Conservation (phyloP, 2,797 vertebrate genomes). For the Gambusia yucatana region DNA sequence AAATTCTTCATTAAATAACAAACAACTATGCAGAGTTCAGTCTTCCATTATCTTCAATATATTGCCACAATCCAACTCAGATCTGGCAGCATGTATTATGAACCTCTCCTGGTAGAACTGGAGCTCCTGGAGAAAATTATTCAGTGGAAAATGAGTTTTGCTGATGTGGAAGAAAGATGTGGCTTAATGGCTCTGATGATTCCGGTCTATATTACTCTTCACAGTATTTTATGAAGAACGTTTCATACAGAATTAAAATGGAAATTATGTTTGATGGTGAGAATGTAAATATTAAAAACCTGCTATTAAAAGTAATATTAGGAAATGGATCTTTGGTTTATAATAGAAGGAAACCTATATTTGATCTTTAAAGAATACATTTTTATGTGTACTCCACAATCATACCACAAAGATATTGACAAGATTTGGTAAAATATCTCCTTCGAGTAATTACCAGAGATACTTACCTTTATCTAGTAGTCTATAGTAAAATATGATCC, state of each 20-base stretch:
- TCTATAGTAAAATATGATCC: conserved; percentile 72
- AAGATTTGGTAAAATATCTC: conserved; percentile 46
- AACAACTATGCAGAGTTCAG: conserved; percentile 8
- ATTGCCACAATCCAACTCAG: conserved; percentile 28
- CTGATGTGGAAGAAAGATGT: conserved; percentile 34
- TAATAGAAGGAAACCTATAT: not conserved
- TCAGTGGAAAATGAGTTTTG: conserved; percentile 45
- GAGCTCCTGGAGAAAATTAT: conserved; percentile 35
- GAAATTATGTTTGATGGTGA: conserved; percentile 29
- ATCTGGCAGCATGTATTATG: conserved; percentile 32
- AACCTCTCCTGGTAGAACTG: conserved; percentile 18
- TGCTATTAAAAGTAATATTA: conserved; percentile 6
- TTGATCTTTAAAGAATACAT: not conserved
- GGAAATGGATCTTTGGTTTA: not conserved
- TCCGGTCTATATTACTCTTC: conserved; percentile 28
- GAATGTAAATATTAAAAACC: conserved; percentile 13
- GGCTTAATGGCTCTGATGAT: conserved; percentile 34
- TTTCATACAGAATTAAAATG: conserved; percentile 29
- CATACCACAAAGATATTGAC: conserved; percentile 26
- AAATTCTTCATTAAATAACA: conserved; percentile 12
- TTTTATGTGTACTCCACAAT: conserved; percentile 5
- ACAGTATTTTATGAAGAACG: conserved; percentile 14
- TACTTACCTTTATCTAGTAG: conserved; percentile 61
- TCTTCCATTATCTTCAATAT: conserved; percentile 20
- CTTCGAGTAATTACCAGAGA: conserved; percentile 57